Conservation (phyloP, 1,140 invertebrate species). For the Tribolium madens region DNA sequence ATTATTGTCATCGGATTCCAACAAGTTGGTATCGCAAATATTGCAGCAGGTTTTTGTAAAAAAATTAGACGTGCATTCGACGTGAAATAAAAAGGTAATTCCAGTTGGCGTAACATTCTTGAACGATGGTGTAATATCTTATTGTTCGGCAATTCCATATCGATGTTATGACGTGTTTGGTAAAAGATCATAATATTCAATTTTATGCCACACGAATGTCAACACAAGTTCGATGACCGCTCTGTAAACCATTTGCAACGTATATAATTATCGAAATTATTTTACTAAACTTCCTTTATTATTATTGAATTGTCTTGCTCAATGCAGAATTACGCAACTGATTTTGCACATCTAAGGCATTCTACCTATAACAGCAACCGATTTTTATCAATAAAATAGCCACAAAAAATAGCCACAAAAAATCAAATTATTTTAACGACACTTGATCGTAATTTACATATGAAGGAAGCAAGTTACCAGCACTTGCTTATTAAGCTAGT, state of each 20-base stretch:
- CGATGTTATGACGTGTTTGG: conserved; percentile 33
- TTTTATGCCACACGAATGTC: conserved; percentile 40
- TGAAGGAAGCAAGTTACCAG: background rate
- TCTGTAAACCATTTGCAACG: conserved; percentile 25
- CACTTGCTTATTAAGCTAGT: background rate
- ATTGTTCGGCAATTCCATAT: conserved; percentile 32
- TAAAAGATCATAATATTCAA: conserved; percentile 40
- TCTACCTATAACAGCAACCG: too few relatives aligned
- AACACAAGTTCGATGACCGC: conserved; percentile 36
- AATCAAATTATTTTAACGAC: background rate
- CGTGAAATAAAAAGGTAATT: background rate
- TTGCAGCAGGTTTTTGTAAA: too few relatives aligned
- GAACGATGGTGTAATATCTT: conserved; percentile 33
- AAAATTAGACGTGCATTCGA: too few relatives aligned
- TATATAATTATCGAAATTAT: background rate
- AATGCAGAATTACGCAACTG: background rate
- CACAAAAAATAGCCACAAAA: too few relatives aligned
- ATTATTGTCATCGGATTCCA: too few relatives aligned
- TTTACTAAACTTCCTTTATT: background rate
- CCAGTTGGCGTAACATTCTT: conserved; percentile 6
- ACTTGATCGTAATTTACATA: background rate
- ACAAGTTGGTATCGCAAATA: too few relatives aligned
- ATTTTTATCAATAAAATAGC: too few relatives aligned
- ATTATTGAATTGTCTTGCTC: background rate
- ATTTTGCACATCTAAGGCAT: background rate